These are phyloP conservation scores for Mormyrus hasselquistii DNA, from an alignment of 2,797 vertebrate species.

Conservation along the genomic window DNA sequence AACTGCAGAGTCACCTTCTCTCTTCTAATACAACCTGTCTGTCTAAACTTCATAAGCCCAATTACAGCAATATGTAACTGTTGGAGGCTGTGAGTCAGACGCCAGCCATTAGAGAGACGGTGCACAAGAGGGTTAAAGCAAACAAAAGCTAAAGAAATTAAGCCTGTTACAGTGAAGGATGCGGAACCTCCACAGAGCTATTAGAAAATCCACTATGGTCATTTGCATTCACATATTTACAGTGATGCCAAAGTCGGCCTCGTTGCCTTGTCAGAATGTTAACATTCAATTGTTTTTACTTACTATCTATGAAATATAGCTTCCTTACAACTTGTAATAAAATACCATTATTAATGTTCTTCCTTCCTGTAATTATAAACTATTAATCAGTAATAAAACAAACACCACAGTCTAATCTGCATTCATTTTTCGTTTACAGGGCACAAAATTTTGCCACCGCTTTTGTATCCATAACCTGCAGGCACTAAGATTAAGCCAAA, in stretches of 20 bases:
- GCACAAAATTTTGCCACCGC: neutral
- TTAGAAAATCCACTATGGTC: neutral
- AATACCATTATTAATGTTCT: neutral
- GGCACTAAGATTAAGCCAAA: neutral
- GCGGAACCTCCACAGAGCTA: neutral
- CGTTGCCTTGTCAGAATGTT: neutral
- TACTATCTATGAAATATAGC: neutral
- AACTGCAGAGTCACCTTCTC: neutral
- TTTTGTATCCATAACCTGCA: neutral
- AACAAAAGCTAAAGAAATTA: neutral
- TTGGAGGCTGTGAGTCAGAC: neutral
- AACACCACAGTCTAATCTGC: neutral
- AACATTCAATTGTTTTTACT: slow-evolving; percentile 2
- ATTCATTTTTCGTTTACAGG: neutral
- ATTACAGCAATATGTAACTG: neutral
- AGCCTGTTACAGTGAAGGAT: neutral
- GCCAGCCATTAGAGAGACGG: neutral
- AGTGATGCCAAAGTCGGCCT: neutral
- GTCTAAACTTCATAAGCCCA: neutral
- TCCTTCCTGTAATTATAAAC: neutral
- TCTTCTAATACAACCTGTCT: neutral
- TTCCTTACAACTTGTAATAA: neutral
- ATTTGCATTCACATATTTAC: neutral
- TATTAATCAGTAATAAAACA: neutral
- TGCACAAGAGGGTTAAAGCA: neutral